Base-by-base conservation (phyloP, 2,888 invertebrate species). In the Parelbella ahira region DNA sequence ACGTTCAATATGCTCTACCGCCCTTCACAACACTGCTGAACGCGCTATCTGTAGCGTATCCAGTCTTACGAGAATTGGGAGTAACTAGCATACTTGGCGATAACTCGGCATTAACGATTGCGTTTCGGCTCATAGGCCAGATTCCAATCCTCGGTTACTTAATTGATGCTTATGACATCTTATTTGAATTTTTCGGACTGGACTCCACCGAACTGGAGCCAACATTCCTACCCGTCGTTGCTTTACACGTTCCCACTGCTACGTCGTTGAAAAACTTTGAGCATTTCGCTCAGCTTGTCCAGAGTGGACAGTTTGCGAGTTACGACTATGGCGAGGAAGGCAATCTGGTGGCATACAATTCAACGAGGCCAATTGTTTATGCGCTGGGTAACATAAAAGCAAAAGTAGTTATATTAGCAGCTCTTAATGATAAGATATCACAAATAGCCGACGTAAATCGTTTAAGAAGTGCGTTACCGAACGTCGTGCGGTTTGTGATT, bases 1-100 rank as follows among this genome's bases (percentile, higher is more conserved):
- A 71, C 49, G 58, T 87, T 46, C 60, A 67, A 5, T 60, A 84
- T 37, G 52, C 79, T 38, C 53, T 59, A 37, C 60, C 63, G 0
- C 53, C 67, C 0, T 1, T 60, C 5, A 28, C 29, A 44, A 48
- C 2, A 15, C 67, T 30, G 71, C 73, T 53, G 46, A n/a, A 63
- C 68, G 29, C 60, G 48, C 24, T 46, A 52, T 67, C 32, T 10
- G 1, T 10, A 2, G 10, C 33, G n/a, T 13, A 20, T 12, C 13
- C 41, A 1, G 1, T 27, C 5, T 2, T 41, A 3, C 20, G 11
- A 20, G 9, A 11, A 0, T 13, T 20, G 10, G 27, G 41, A 3
- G 11, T 41, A 2, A 27, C 20, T 2, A 27, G 6, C 15, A 3
- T 41, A 0, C 20, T 33, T 1, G 33, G 27, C n/a, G 25, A 27